Evolutionary conservation across 2,888 invertebrate genomes (phyloP).

Genomic region (Strigamia crassipes): DNA sequence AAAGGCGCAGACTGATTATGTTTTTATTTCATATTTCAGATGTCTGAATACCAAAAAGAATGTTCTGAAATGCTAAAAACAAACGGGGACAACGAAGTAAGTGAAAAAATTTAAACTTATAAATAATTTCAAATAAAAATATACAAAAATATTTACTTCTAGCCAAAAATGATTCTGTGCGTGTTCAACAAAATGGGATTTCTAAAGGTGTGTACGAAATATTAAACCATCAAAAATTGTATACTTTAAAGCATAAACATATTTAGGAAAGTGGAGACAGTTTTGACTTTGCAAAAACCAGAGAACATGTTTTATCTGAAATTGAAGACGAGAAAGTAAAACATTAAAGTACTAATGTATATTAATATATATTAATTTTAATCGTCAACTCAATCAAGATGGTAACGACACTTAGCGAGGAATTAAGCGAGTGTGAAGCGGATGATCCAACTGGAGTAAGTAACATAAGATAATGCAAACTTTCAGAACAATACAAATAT

Average conservation of each 20-base stretch:
- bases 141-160: not conserved
- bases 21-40: not conserved
- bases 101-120: not conserved
- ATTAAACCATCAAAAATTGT: too few relatives aligned
- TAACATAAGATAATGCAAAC: not conserved
- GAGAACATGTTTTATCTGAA: not conserved
- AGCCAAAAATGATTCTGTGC: not conserved
- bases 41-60: not conserved
- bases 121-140: too few relatives aligned
- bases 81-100: not conserved
- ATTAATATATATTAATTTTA: not conserved
- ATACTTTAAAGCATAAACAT: not conserved
- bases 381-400: not conserved
- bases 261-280: not conserved
- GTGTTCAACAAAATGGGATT: not conserved
- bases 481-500: not conserved
- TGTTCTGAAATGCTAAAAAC: not conserved
- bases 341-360: not conserved
- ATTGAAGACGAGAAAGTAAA: not conserved
- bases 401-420: not conserved
- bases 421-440: not conserved
- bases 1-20: not conserved
- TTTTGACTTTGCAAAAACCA: not conserved
- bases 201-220: not conserved
- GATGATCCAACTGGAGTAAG: not conserved